These are phyloP conservation scores for Grammomys surdaster DNA, from an alignment of 2,113 vertebrate species.

Conservation along the genomic window DNA sequence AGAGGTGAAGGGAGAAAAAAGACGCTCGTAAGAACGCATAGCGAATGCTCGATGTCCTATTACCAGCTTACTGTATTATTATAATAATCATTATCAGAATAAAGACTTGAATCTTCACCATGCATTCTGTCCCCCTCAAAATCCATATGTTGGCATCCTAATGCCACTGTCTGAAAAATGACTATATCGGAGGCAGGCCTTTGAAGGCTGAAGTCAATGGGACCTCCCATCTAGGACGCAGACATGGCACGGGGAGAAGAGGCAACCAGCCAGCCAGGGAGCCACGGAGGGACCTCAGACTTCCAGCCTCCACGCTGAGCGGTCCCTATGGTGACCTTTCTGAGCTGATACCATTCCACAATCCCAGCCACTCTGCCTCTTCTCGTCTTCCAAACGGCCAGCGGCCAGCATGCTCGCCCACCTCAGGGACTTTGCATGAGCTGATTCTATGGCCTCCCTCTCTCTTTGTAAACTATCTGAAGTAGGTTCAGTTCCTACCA, in stretches of 20 bases:
- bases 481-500: neutral
- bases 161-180: neutral
- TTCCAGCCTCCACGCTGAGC: neutral
- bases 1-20: neutral
- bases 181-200: neutral
- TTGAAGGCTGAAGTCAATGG: neutral
- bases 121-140: neutral
- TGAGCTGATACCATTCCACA: neutral
- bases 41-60: neutral
- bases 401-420: accelerated
- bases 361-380: neutral
- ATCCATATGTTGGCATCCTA: neutral
- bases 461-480: constrained; percentile 1
- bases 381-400: neutral
- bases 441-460: neutral
- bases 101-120: neutral
- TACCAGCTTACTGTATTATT: neutral
- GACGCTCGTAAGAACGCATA: neutral
- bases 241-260: neutral
- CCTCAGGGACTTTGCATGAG: neutral
- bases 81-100: constrained; percentile 10
- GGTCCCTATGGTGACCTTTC: neutral
- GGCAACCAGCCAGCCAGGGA: neutral
- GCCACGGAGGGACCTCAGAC: neutral
- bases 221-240: neutral